A percentile compares a stretch with the other conserved stretches of the same genome.
Conservation (phyloP, 2,888 invertebrate genomes). For the Leucoptera coffeella region DNA sequence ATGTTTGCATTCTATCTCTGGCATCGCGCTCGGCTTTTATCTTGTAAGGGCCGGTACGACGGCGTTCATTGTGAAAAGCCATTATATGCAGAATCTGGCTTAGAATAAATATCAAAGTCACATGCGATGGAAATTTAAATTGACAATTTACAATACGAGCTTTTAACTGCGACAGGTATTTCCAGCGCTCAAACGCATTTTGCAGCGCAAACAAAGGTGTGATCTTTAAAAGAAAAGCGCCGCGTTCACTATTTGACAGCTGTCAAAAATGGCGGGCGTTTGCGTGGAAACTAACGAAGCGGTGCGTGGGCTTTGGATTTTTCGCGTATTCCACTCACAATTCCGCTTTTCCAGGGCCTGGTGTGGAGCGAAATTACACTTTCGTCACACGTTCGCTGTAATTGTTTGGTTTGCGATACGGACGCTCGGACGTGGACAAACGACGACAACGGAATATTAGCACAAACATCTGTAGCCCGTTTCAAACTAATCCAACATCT, state of each 20-base stretch:
- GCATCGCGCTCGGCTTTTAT: slow-evolving; percentile 30
- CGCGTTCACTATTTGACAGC: slow-evolving; percentile 37
- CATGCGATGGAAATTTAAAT: no score
- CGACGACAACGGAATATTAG: no score
- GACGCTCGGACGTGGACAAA: no score
- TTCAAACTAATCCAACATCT: no score
- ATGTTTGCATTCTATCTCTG: slow-evolving; percentile 36
- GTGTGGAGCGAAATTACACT: no score
- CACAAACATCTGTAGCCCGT: no score
- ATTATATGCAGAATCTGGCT: no score
- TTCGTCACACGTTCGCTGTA: slow-evolving; percentile 41
- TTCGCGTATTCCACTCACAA: slow-evolving; percentile 12
- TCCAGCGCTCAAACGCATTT: neutral
- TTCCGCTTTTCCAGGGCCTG: no score
- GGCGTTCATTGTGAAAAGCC: slow-evolving; percentile 34
- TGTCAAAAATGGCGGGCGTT: slow-evolving; percentile 38
- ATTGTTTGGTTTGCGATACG: slow-evolving; percentile 52
- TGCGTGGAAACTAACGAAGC: slow-evolving; percentile 42
- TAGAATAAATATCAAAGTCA: no score
- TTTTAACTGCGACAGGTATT: no score
- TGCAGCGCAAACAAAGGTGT: slow-evolving; percentile 12
- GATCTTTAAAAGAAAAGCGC: slow-evolving; percentile 27
- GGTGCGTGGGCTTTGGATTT: slow-evolving; percentile 14
- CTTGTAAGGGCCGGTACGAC: slow-evolving; percentile 30
- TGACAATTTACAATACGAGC: no score